Percentiles rank a stretch among this genome's conserved stretches.
Conservation (phyloP, 2,888 invertebrate genomes). For the Serripes groenlandicus region DNA sequence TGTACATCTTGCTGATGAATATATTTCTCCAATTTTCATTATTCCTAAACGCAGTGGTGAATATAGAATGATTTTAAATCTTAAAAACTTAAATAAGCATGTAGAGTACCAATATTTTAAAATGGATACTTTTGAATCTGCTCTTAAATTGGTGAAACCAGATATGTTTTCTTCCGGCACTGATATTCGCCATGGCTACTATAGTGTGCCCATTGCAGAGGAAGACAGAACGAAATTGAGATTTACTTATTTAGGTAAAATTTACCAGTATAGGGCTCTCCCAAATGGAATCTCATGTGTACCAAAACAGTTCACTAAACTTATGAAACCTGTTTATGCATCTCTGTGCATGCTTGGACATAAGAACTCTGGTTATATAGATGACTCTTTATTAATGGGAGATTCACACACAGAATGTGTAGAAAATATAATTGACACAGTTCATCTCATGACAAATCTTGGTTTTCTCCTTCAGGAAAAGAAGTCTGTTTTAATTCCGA, state of each 20-base stretch:
- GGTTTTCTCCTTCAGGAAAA: conserved; percentile 12
- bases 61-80: too few species aligned
- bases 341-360: conserved; percentile 56
- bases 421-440: conserved; percentile 15
- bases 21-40: too few species aligned
- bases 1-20: too few species aligned
- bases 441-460: conserved; percentile 5
- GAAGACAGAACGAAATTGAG: conserved; percentile 47
- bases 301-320: conserved; percentile 66
- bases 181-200: conserved; percentile 63
- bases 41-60: too few species aligned
- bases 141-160: conserved; percentile 39
- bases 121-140: too few species aligned
- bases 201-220: conserved; percentile 54
- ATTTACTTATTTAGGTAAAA: conserved; percentile 50
- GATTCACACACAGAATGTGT: background rate
- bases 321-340: conserved; percentile 68
- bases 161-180: conserved; percentile 38
- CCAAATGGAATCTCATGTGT: too few species aligned
- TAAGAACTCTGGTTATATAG: too few species aligned
- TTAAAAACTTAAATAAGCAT: too few species aligned
- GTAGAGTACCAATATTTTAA: too few species aligned
- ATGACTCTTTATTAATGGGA: conserved; percentile 14
- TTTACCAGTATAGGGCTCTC: conserved; percentile 64
- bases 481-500: too few species aligned